Conservation (phyloP, 2,888 invertebrate genomes). For the Zaprionus bogoriensis region DNA sequence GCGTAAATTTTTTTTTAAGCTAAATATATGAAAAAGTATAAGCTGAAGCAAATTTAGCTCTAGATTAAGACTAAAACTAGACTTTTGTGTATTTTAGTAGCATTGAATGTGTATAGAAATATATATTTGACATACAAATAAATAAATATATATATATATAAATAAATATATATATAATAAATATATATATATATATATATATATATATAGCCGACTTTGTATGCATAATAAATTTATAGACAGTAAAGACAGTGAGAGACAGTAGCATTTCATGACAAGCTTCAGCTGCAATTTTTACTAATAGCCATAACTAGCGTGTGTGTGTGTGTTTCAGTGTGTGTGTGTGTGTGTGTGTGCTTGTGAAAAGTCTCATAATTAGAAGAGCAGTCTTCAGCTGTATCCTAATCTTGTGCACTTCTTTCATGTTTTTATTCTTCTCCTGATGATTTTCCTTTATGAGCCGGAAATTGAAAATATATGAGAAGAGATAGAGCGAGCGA, state of each 20-base stretch:
- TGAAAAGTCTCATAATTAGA: conserved; percentile 14
- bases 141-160: no score
- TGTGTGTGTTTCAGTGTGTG: neutral
- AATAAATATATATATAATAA: no score
- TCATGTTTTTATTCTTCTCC: conserved; percentile 3
- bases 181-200: neutral
- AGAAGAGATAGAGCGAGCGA: neutral
- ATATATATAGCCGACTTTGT: neutral
- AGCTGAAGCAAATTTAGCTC: no score
- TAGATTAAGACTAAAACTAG: no score
- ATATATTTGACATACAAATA: no score
- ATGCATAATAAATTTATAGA: neutral
- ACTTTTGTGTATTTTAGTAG: no score
- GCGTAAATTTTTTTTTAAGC: no score
- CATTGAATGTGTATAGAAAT: no score
- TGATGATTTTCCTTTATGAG: conserved; percentile 35
- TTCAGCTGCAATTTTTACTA: neutral
- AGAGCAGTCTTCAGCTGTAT: neutral
- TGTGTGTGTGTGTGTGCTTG: neutral
- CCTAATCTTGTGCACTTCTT: conserved; percentile 23
- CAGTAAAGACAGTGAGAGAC: neutral
- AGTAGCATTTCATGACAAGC: neutral
- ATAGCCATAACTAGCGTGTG: neutral
- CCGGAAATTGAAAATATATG: conserved; percentile 64
- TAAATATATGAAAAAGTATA: no score